These are phyloP conservation scores for Tenualosa thibaudeaui DNA, from an alignment of 2,797 vertebrate genomes.

Conservation along the genomic window DNA sequence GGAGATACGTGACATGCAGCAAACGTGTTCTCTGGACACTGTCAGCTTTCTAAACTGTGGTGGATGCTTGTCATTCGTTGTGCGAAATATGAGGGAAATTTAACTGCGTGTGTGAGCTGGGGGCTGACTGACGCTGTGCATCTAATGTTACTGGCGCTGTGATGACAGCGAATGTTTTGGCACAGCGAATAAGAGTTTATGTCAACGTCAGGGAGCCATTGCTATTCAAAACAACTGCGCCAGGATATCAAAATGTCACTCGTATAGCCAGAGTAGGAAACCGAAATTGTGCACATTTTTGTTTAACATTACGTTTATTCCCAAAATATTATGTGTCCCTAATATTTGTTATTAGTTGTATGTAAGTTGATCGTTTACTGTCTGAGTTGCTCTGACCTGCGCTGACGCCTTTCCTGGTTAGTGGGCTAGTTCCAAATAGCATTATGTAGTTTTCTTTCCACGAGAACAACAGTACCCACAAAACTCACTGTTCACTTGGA, in stretches of 20 bases:
- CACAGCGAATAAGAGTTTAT: not conserved
- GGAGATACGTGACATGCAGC: not conserved
- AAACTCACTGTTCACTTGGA: too few relatives aligned
- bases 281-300: too few relatives aligned
- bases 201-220: not conserved
- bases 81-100: conserved; percentile 67
- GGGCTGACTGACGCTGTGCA: conserved; percentile 55
- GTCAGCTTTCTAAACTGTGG: conserved; percentile 51
- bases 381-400: not conserved
- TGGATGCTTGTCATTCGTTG: conserved; percentile 61
- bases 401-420: not conserved
- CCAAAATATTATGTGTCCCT: too few relatives aligned
- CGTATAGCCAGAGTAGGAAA: not conserved
- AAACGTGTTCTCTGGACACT: not conserved
- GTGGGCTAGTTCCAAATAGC: not conserved
- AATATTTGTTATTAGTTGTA: too few relatives aligned
- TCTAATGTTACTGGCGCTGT: conserved; percentile 66
- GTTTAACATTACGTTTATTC: too few relatives aligned
- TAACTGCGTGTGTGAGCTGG: conserved; percentile 66
- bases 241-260: not conserved
- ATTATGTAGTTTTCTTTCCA: not conserved
- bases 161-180: not conserved
- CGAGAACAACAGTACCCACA: not conserved
- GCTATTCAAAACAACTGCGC: not conserved
- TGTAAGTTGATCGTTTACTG: not conserved